Base-by-base conservation (phyloP, 2,888 invertebrate species). In the Drosophila flavopinicola region DNA sequence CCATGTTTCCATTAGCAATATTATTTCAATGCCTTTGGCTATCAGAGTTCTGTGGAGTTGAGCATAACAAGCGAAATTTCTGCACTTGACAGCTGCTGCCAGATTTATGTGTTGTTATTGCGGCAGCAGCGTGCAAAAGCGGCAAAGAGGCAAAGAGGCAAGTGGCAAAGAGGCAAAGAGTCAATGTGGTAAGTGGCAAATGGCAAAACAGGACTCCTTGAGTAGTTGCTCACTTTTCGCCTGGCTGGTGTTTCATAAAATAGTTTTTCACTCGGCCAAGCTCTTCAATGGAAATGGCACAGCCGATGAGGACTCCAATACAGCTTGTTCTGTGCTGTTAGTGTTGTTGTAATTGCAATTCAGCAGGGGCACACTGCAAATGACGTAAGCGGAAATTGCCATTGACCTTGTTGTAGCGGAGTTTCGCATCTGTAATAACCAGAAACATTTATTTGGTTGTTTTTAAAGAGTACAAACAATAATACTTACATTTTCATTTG, bases 31-130 rank as follows among this genome's bases (percentile, higher is more conserved):
- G 27, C 27, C 20, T n/a, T 37, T 9, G 25, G 17, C 15, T 11
- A 38, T 49, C 20, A 20, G 4, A 20, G 20, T 20, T 20, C 4
- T 52, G 7, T 23, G 42, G 45, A 57, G 30, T 27, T n/a, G n/a
- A 37, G 71, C 61, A 57, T 51, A 68, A 54, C 66, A 65, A 74
- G 75, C 39, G 32, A 51, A 67, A 57, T 44, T 70, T 67, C 78
- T 78, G 71, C 65, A 63, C 57, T 78, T 82, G 78, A 75, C 78
- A 78, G 78, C 83, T 82, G 78, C 68, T 82, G 61, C 82, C 71
- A 82, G 75, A 71, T 80, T 78, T 77, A 75, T 61, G 54, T 70
- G 75, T 68, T 77, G 75, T 59, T 78, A 75, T 71, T 78, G 79
- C 57, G 44, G 37, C 66, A 61, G 29, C 41, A 71, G 17, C 5